Percentiles rank a stretch among this genome's conserved stretches.
Conservation (phyloP, 2,888 invertebrate species). For the Drosophila cognata region DNA sequence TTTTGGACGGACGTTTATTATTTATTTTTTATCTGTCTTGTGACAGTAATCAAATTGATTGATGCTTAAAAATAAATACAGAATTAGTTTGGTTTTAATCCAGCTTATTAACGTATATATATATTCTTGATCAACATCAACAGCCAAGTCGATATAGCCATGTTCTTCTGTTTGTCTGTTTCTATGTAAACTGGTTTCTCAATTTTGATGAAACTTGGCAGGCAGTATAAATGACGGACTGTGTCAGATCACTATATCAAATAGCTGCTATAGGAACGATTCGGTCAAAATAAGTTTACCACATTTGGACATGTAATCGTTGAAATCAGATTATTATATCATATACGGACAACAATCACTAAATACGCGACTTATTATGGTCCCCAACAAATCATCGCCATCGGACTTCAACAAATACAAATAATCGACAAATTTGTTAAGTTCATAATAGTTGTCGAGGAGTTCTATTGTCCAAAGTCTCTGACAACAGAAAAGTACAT, state of each 20-base stretch:
- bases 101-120: neutral
- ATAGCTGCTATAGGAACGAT: neutral
- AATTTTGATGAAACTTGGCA: too few species aligned
- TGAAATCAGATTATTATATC: neutral
- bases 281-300: too few species aligned
- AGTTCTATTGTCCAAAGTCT: neutral
- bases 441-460: neutral
- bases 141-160: neutral
- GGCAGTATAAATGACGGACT: too few species aligned
- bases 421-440: neutral
- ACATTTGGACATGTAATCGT: too few species aligned
- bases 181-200: neutral
- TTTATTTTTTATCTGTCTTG: neutral
- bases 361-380: neutral
- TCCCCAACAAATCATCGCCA: neutral
- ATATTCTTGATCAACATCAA: neutral
- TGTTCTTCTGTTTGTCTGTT: neutral
- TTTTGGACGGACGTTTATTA: neutral
- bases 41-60: neutral
- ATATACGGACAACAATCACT: neutral
- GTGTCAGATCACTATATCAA: neutral
- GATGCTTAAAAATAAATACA: neutral
- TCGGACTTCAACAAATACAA: neutral
- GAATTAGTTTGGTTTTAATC: neutral
- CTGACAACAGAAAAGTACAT: neutral